Evolutionary conservation across 2,888 invertebrate genomes (phyloP).

Genomic region (Phaonia tiefii): DNA sequence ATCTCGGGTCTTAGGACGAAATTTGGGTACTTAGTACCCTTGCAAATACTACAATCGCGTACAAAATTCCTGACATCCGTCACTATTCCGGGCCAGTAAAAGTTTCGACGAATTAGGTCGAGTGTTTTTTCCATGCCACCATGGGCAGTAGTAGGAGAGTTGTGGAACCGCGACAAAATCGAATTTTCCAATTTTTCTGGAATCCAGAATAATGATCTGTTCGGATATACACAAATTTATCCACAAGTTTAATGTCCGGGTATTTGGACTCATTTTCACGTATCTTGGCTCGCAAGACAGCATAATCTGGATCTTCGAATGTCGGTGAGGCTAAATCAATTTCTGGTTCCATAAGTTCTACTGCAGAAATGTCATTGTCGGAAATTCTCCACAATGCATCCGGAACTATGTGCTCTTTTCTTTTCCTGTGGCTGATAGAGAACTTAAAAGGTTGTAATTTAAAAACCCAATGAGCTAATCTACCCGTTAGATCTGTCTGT

Average conservation of each 20-base stretch:
- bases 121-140: not conserved
- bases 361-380: not conserved
- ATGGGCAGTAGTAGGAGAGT: not conserved
- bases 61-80: conserved; percentile 1
- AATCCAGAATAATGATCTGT: conserved; percentile 13
- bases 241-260: conserved; percentile 1
- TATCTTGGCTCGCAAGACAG: not conserved
- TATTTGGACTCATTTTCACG: not conserved
- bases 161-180: not conserved
- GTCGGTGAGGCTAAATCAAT: not conserved
- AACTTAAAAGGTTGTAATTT: conserved; percentile 16
- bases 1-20: not conserved
- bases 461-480: not conserved
- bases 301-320: conserved; percentile 1
- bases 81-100: not conserved
- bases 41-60: not conserved
- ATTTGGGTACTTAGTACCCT: not conserved
- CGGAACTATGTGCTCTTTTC: conserved; percentile 12
- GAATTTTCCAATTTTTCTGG: not conserved
- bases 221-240: conserved; percentile 19
- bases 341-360: not conserved
- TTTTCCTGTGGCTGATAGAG: conserved; percentile 22
- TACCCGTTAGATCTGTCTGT: not conserved
- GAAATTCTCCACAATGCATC: conserved; percentile 6
- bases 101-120: conserved; percentile 3